phyloP scores from a whole-genome alignment of 2,888 invertebrate species.

The Hemistola chrysoprasaria region DNA sequence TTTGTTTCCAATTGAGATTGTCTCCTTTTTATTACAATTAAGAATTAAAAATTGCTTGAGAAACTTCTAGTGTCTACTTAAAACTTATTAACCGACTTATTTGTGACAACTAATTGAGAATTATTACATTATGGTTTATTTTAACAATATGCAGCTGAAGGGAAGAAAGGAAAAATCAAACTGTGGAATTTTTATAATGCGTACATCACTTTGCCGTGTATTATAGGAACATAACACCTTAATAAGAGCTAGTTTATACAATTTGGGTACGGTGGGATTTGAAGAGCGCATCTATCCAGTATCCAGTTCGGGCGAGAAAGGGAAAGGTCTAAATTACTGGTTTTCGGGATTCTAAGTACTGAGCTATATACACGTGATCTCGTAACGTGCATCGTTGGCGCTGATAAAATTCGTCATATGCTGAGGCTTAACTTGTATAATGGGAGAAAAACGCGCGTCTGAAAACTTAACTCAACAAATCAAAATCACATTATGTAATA shows the following conservation, averaged over 20 bases:
- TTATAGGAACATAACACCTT: slow-evolving; percentile 18
- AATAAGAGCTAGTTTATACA: background rate
- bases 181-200: slow-evolving; percentile 17
- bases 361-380: too few species aligned
- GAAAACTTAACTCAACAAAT: too few species aligned
- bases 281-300: too few species aligned
- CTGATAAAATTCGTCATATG: too few species aligned
- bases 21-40: slow-evolving; percentile 67
- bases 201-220: slow-evolving; percentile 37
- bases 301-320: too few species aligned
- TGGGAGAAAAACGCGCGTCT: too few species aligned
- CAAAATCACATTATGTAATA: too few species aligned
- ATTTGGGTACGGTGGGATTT: too few species aligned
- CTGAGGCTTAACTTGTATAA: too few species aligned
- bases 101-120: slow-evolving; percentile 42
- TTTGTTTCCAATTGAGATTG: slow-evolving; percentile 75
- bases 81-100: slow-evolving; percentile 64
- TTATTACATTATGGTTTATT: slow-evolving; percentile 21
- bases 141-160: slow-evolving; percentile 12
- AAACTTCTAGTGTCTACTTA: slow-evolving; percentile 73
- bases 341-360: too few species aligned
- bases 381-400: too few species aligned
- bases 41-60: slow-evolving; percentile 72
- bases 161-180: slow-evolving; percentile 8
- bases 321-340: too few species aligned